Percentiles rank a stretch among this genome's conserved stretches.
phyloP scores from a whole-genome alignment of 2,113 vertebrate species.

The Alosa alosa region DNA sequence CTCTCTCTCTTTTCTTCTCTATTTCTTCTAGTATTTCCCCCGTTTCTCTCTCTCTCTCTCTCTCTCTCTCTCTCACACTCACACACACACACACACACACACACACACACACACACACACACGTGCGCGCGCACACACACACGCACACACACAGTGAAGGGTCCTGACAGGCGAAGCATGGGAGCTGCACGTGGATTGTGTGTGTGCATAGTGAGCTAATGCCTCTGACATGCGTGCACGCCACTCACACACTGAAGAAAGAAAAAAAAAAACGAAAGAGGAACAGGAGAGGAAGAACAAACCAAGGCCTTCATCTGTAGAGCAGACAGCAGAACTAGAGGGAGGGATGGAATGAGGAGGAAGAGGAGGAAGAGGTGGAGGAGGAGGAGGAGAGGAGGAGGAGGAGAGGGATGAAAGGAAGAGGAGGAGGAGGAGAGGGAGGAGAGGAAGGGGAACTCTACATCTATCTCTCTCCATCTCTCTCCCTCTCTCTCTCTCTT shows the following conservation, averaged over 20 bases:
- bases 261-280: neutral
- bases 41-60: too few relatives aligned
- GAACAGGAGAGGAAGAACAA: too few relatives aligned
- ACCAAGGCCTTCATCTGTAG: too few relatives aligned
- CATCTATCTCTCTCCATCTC: neutral
- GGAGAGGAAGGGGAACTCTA: neutral
- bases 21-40: too few relatives aligned
- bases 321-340: too few relatives aligned
- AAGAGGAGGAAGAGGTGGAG: neutral
- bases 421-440: too few relatives aligned
- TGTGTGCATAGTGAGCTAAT: neutral
- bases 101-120: constrained; percentile 13
- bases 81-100: constrained; percentile 22
- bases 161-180: neutral
- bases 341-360: too few relatives aligned
- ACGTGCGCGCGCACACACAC: constrained; percentile 27
- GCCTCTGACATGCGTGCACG: neutral
- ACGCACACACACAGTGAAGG: neutral
- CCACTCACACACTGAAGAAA: neutral
- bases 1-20: too few relatives aligned
- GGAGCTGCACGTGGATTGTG: neutral
- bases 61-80: constrained; percentile 22
- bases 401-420: neutral
- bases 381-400: neutral
- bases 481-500: too few relatives aligned